Evolutionary conservation across 2,797 vertebrate species (phyloP), one percentile per base, ranked within the genome.

Genomic region (Ceryle rudis): DNA sequence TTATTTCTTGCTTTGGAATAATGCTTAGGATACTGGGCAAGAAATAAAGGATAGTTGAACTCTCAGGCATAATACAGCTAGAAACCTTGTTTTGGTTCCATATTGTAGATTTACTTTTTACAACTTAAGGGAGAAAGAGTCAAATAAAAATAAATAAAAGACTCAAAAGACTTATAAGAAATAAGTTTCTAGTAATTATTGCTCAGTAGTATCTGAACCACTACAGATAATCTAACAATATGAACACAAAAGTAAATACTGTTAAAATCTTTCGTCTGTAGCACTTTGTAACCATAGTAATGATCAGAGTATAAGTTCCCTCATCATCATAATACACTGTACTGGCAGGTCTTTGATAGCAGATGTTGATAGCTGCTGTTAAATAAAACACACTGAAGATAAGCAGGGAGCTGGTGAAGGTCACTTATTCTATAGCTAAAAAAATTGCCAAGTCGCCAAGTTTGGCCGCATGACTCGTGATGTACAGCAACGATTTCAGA

Each of bases 201-300:
- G 49, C 20, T 71, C 11, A 89, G 5, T 26, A 73, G 42, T 82
- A 15, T 80, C 61, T 90, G 47, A 72, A 60, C 20, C 25, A 14
- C 44, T 60, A 31, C 44, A 39, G 33, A 44, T 61, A 81, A 73
- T 94, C 88, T 83, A 88, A 42, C 28, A 64, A 35, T 61, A 60
- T 0, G 4, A 74, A 61, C 51, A 42, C 16, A 70, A n/a, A 87
- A 44, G 17, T 71, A 93, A 90, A 57, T 74, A 85, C 41, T 89
- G 14, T 90, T 54, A 49, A 92, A 90, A 67, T 46, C 29, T 82
- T 93, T 87, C 41, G 62, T 19, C 67, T 87, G 31, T 70, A 60
- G 28, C 61, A 80, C 87, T 92, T 87, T 86, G 93, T 94, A 95
- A 83, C 72, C 69, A 57, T 91, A 80, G 72, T 39, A 95, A 94